A percentile compares a stretch with the other conserved stretches of the same genome.
Evolutionary conservation across 2,113 vertebrate genomes (phyloP).

Genomic region (Macrotis lagotis): DNA sequence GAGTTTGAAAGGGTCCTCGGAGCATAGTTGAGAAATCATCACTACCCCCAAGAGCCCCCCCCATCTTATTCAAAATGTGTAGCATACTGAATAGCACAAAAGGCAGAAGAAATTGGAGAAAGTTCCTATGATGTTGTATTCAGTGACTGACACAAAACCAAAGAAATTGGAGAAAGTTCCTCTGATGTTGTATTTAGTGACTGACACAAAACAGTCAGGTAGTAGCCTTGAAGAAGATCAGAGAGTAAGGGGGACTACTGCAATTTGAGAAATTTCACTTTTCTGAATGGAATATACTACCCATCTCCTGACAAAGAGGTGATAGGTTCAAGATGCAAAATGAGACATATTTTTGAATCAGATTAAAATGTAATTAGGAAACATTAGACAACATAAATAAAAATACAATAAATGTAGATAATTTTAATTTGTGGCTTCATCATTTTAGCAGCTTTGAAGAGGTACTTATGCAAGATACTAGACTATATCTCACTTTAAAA

Average conservation of each 20-base stretch:
- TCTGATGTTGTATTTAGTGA: constrained; percentile 96
- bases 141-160: constrained; percentile 91
- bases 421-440: no score
- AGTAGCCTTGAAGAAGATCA: constrained; percentile 96
- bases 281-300: constrained; percentile 92
- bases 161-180: constrained; percentile 84
- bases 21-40: background rate
- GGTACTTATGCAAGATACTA: constrained; percentile 94
- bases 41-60: background rate
- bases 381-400: no score
- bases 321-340: no score
- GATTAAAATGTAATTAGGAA: no score
- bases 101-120: constrained; percentile 56
- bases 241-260: constrained; percentile 93
- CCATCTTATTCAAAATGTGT: background rate
- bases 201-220: constrained; percentile 91
- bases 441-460: constrained; percentile 95
- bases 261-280: constrained; percentile 92
- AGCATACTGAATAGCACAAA: background rate
- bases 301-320: no score
- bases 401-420: no score
- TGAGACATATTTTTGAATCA: no score
- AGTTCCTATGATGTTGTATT: constrained; percentile 96
- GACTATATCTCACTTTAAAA: constrained; percentile 83
- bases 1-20: background rate